Base-by-base conservation (phyloP, 1,140 invertebrate genomes). In the Drosophila pseudoobscura region DNA sequence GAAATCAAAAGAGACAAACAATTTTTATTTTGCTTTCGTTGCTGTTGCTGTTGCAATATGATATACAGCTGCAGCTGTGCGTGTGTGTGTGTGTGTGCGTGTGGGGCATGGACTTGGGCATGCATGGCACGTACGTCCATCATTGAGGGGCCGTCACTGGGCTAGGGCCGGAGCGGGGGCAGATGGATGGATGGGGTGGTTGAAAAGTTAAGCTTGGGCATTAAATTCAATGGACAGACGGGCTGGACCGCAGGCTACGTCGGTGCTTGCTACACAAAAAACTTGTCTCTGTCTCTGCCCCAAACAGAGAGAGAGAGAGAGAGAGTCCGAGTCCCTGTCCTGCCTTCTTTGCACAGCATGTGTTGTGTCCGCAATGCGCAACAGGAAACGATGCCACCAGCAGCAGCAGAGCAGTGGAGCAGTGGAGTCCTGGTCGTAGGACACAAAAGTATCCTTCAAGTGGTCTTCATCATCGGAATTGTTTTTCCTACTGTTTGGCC, bases 361-460 rank as follows among this genome's bases (percentile, higher is more conserved):
- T 56, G 22, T 59, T 43, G 9, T 52, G 39, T 60, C 50, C 60
- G 29, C 55, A 57, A 17, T 47, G 53, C 47, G 65, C 68, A 73
- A 74, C 69, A 64, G 78, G 68, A 77, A 53, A 58, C 55, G 58
- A 69, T 49, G 52, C 39, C 59, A 29, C 44, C 11, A 11, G 9
- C 35, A 39, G 9, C 35, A 39, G 35, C 35, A 39, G 35, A 3
- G 35, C 9, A 9, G 15, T 15, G 15, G 24, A 5, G 5, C 24
- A 26, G 24, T 5, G 0, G 24, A 0, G 31, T 35, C 9, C 31
- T 3, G 31, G 3, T 35, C 31, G 31, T 11, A 45, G 44, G 50
- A 69, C 56, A 66, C 50, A 70, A 77, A 60, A 46, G 56, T 63
- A 69, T 63, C 57, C 63, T 64, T 82, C 59, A 69, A 75, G 51